Evolutionary conservation across 2,888 invertebrate species (phyloP).

Genomic region (Eurois occulta): DNA sequence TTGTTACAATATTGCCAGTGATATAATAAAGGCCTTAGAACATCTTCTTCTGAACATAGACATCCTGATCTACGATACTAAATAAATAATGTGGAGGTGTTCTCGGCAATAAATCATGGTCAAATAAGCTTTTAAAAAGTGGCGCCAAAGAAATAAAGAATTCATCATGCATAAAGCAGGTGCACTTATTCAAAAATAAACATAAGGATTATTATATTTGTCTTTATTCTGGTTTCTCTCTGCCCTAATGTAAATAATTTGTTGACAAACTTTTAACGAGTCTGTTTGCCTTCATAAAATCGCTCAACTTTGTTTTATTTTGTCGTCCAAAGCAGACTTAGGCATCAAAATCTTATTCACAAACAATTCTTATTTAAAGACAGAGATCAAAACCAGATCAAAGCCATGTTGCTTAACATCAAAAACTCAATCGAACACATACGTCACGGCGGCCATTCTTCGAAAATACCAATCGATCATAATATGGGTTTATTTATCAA

Average conservation of each 20-base stretch:
- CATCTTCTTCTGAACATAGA: background rate
- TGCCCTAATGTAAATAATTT: background rate
- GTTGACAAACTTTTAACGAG: conserved; percentile 18
- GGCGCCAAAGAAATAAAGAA: background rate
- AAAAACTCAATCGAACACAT: conserved; percentile 36
- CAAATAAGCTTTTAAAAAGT: background rate
- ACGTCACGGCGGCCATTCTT: conserved; percentile 45
- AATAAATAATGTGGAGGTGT: background rate
- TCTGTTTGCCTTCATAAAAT: conserved; percentile 13
- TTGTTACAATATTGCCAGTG: background rate
- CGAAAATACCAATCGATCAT: conserved; percentile 51
- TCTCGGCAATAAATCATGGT: background rate
- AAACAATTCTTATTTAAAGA: conserved; percentile 41
- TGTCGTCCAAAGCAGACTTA: background rate
- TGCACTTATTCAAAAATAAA: conserved; percentile 3
- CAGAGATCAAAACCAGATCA: conserved; percentile 44
- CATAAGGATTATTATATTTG: background rate
- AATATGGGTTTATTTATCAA: conserved; percentile 52
- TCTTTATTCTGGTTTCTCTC: conserved; percentile 1
- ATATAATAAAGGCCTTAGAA: background rate
- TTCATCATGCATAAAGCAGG: background rate
- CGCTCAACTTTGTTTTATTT: conserved; percentile 36
- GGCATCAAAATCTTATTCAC: conserved; percentile 8
- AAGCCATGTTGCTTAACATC: conserved; percentile 38
- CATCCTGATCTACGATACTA: background rate